Conservation (phyloP, 92 coral and sea anemone species). For the Phenganax subtilis region DNA sequence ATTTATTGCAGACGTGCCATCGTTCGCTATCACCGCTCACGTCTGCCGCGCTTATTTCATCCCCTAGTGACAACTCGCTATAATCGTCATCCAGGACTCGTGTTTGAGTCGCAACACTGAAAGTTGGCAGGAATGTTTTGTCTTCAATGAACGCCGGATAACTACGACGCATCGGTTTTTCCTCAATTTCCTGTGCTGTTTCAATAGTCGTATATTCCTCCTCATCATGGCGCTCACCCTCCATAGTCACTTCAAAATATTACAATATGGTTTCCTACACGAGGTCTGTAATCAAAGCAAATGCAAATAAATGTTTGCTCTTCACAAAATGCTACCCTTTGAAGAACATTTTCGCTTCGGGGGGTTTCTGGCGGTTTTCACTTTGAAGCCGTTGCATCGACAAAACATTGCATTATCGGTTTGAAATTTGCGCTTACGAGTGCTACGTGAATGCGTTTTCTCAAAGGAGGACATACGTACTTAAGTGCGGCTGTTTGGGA, state of each 20-base stretch:
- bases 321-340: conserved; percentile 19
- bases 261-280: background rate
- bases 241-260: background rate
- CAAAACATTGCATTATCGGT: too few relatives aligned
- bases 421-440: too few relatives aligned
- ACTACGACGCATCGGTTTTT: background rate
- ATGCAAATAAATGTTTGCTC: conserved; percentile 34
- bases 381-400: background rate
- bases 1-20: conserved; percentile 39
- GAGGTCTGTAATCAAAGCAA: conserved; percentile 13
- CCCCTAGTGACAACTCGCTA: conserved; percentile 26
- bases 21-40: conserved; percentile 16
- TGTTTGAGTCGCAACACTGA: conserved; percentile 20
- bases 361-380: conserved; percentile 29
- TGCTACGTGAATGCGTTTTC: too few relatives aligned
- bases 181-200: conserved; percentile 5
- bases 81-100: conserved; percentile 34
- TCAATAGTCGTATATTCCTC: background rate
- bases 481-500: background rate
- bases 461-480: too few relatives aligned
- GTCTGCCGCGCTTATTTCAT: conserved; percentile 11
- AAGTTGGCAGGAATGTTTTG: conserved; percentile 32
- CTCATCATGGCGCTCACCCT: background rate
- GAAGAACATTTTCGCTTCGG: conserved; percentile 33
- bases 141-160: conserved; percentile 41